phyloP scores from a whole-genome alignment of 1,140 invertebrate genomes.

The Drosophila leontia region DNA sequence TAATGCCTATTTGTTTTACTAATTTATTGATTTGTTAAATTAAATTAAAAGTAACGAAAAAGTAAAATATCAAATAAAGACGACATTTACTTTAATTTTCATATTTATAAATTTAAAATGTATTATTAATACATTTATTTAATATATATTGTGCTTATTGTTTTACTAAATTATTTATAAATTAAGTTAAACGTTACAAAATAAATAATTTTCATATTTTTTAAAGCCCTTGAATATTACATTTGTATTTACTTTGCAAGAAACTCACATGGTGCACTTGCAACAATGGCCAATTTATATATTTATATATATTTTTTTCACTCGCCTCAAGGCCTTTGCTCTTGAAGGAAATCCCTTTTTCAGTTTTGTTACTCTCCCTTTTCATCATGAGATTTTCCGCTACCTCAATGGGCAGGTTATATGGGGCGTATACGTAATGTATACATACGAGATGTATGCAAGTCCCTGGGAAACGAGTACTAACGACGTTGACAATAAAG shows the following conservation, averaged over 20 bases:
- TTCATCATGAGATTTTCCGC: slow-evolving; percentile 6
- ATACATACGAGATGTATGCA: background rate
- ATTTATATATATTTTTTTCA: background rate
- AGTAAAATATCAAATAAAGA: background rate
- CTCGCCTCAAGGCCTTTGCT: background rate
- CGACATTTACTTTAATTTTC: background rate
- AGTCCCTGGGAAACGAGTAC: slow-evolving; percentile 28
- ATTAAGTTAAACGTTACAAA: too few relatives aligned
- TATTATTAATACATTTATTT: background rate
- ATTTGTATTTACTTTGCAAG: background rate
- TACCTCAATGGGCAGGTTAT: slow-evolving; percentile 9
- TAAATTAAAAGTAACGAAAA: background rate
- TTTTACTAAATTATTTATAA: too few relatives aligned
- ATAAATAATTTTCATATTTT: background rate
- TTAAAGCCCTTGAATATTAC: too few relatives aligned
- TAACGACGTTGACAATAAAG: slow-evolving; percentile 58
- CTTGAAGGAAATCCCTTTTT: slow-evolving; percentile 15
- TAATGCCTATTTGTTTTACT: too few relatives aligned
- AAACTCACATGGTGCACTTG: background rate
- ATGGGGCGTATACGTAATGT: slow-evolving; percentile 32
- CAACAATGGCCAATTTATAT: background rate
- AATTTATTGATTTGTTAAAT: background rate
- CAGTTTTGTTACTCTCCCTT: background rate
- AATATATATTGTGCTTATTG: too few relatives aligned
- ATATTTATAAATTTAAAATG: background rate